Evolutionary conservation across 2,797 vertebrate genomes (phyloP), one percentile per base, ranked within the genome.

Genomic region (Smutsia gigantea): DNA sequence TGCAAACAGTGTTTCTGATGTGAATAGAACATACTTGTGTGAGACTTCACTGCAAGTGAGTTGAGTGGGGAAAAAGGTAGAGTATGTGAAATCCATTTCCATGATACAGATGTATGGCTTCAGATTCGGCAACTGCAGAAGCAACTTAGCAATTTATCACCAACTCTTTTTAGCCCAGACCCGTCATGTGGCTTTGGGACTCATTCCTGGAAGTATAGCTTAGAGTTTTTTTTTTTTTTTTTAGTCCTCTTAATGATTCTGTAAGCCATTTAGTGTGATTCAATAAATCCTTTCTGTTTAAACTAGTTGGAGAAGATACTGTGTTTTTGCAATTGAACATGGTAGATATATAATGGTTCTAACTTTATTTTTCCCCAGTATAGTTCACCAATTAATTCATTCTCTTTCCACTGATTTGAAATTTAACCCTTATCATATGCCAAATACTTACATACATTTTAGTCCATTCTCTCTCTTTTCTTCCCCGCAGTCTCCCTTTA

Each of bases 321-420:
- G 46, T n/a, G 13, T 14, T 87, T 93, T 93, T 90, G 39, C 42
- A 92, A 53, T 11, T 27, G 23, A 85, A 66, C 25, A 9, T 59
- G 21, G 90, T 57, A 77, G 31, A 77, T 71, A 27, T 19, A 46
- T 49, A 82, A 66, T 68, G 15, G 14, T 63, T 83, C 27, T 42
- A 49, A 83, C 21, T 97, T 81, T 77, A 93, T 87, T 95, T 96
- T 95, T 59, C 31, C 46, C 53, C 74, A 68, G 34, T 61, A 23
- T 37, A 82, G 64, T 68, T 87, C 34, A n/a, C n/a, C 86, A 83
- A 39, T 49, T 61, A 77, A 83, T 85, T 27, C 55, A 42, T 86
- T n/a, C 7, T 87, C 61, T 96, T 94, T 34, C 69, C 17, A 64
- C 42, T 79, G 39, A 85, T 63, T 94, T 88, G 27, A 86, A 96